Evolutionary conservation across 2,888 invertebrate species (phyloP).

Genomic region (Chorisops tibialis): DNA sequence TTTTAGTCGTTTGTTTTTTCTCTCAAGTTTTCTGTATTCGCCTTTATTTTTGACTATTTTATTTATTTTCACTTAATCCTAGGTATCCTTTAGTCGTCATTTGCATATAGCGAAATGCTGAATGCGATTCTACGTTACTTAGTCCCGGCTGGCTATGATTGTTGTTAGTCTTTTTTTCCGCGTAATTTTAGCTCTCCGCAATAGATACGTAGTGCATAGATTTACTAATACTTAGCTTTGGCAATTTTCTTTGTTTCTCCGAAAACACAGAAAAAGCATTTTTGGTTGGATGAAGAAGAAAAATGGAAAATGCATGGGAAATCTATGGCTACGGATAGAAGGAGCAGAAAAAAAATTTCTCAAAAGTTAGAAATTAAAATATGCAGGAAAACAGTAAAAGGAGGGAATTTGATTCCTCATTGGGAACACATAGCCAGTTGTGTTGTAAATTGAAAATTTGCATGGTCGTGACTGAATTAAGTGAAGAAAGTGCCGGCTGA

Average conservation of each 20-base stretch:
- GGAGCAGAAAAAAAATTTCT: not conserved
- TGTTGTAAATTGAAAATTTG: conserved; percentile 22
- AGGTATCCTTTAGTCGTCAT: not conserved
- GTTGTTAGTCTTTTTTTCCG: conserved; percentile 22
- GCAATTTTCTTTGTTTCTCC: not conserved
- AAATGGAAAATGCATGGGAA: not conserved
- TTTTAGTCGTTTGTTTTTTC: conserved; percentile 7
- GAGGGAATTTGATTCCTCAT: not conserved
- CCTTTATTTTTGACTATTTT: not conserved
- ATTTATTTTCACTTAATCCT: conserved; percentile 18
- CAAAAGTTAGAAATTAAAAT: conserved; percentile 5
- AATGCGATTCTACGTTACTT: conserved; percentile 13
- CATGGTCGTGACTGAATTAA: conserved; percentile 20
- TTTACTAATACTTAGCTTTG: not conserved
- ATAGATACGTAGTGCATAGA: not conserved
- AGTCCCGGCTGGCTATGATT: not conserved
- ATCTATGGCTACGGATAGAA: not conserved
- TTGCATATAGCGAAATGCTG: conserved; percentile 17
- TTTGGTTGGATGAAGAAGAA: conserved; percentile 1
- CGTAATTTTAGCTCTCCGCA: conserved; percentile 12
- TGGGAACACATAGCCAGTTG: conserved; percentile 3
- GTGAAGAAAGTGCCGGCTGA: conserved; percentile 8
- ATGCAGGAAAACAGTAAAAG: not conserved
- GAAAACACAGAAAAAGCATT: conserved; percentile 22
- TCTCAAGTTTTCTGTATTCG: not conserved